Base-by-base conservation (phyloP, 2,797 vertebrate species). In the Channa striata region DNA sequence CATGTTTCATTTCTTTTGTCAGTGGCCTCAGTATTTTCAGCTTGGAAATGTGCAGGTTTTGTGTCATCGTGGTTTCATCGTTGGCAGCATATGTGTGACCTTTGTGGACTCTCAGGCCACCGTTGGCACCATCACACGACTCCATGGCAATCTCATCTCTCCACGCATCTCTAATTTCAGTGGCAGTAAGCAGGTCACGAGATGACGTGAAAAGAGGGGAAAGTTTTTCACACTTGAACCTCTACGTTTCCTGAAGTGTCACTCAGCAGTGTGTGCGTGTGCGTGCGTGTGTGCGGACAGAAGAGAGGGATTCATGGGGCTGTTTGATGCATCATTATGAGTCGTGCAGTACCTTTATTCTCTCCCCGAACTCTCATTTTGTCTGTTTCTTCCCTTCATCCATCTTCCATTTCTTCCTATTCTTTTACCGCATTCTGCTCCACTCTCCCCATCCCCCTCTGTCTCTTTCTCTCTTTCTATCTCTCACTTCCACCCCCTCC, bases 351-450 rank as follows among this genome's bases (percentile, higher is more conserved):
- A 71, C 56, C 64, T 84, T 61, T 34, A 49, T 76, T 48, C n/a
- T 59, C 20, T 72, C 50, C 34, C 23, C 71, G 54, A 47, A 68
- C 60, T 77, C 62, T 61, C 46, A 42, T 72, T 80, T 51, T 34
- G 46, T 78, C 59, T 39, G 19, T 51, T 68, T 54, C 71, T 49
- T 86, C 73, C 75, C 71, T 77, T 72, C 78, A 62, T 84, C 68
- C 73, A 52, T 87, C 62, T 51, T 74, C 72, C 46, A 76, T 83
- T 79, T 75, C 69, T 83, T 83, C 61, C 77, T 67, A 19, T 86
- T 86, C 80, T 89, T 90, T 82, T 91, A 90, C 89, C 71, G 86
- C 89, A 90, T 92, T 90, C 84, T 86, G 84, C 83, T 85, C 84
- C 30, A 37, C 69, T 87, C 77, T 72, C 75, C 89, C 92, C 90